Evolutionary conservation across 2,113 vertebrate genomes (phyloP).

Genomic region (Neotragus pygmaeus): DNA sequence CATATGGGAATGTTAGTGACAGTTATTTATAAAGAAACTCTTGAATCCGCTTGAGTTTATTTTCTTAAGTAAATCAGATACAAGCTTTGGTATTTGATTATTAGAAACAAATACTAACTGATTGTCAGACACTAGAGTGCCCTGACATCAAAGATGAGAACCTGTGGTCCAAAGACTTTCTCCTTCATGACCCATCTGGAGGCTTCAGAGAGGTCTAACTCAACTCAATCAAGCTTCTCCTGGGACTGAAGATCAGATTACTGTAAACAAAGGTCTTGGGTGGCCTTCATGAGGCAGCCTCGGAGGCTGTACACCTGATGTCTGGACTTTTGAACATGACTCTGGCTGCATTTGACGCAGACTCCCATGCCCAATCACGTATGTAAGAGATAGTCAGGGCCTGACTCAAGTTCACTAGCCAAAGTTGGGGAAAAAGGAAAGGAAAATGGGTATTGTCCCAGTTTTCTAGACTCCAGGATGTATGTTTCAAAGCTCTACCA

Average conservation of each 20-base stretch:
- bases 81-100: conserved; percentile 30
- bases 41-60: conserved; percentile 16
- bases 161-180: neutral
- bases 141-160: conserved; percentile 13
- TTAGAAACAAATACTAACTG: neutral
- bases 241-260: neutral
- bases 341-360: neutral
- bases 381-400: neutral
- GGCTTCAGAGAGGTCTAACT: neutral
- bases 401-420: neutral
- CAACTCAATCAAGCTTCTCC: neutral
- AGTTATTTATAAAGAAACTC: conserved; percentile 41
- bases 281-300: neutral
- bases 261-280: neutral
- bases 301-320: neutral
- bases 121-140: neutral
- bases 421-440: neutral
- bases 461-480: neutral
- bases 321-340: neutral
- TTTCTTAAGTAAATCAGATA: conserved; percentile 38
- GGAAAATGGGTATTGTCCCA: neutral
- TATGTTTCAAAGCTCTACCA: conserved; percentile 46
- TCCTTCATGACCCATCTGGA: neutral
- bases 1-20: neutral
- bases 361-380: neutral